Percentiles rank a stretch among this genome's conserved stretches.
Evolutionary conservation across 2,888 invertebrate species (phyloP).

Genomic region (Campoplex nolae): DNA sequence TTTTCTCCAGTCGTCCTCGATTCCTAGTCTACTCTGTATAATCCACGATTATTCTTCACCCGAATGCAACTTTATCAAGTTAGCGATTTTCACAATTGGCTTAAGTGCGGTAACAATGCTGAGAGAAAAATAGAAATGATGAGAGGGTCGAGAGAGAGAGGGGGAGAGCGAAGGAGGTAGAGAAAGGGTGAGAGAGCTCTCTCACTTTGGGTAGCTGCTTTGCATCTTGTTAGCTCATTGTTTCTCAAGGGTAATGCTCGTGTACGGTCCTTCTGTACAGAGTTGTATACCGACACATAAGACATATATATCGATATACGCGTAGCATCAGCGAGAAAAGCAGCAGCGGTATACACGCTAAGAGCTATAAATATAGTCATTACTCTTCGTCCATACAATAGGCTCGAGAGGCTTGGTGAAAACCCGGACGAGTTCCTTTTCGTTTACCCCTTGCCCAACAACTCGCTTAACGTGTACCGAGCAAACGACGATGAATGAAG

Average conservation of each 20-base stretch:
- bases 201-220: constrained; percentile 61
- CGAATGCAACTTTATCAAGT: constrained; percentile 12
- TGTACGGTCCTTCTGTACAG: constrained; percentile 24
- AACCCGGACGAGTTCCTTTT: constrained; percentile 27
- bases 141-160: neutral
- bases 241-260: constrained; percentile 64
- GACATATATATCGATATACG: neutral
- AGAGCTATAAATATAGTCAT: constrained; percentile 35
- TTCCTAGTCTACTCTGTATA: neutral
- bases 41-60: constrained; percentile 1
- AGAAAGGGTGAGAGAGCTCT: constrained; percentile 14
- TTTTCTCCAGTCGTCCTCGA: neutral
- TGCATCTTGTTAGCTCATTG: constrained; percentile 68
- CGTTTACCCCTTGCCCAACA: constrained; percentile 4
- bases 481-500: constrained; percentile 60
- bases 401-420: constrained; percentile 47
- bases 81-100: constrained; percentile 59
- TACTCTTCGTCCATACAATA: constrained; percentile 48
- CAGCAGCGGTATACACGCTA: constrained; percentile 2
- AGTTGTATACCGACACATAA: constrained; percentile 7
- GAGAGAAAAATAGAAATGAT: constrained; percentile 25
- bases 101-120: constrained; percentile 55
- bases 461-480: constrained; percentile 61
- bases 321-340: too few species aligned
- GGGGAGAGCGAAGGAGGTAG: neutral